Base-by-base conservation (phyloP, 64 coral and sea anemone genomes). In the Platygyra sinensis region DNA sequence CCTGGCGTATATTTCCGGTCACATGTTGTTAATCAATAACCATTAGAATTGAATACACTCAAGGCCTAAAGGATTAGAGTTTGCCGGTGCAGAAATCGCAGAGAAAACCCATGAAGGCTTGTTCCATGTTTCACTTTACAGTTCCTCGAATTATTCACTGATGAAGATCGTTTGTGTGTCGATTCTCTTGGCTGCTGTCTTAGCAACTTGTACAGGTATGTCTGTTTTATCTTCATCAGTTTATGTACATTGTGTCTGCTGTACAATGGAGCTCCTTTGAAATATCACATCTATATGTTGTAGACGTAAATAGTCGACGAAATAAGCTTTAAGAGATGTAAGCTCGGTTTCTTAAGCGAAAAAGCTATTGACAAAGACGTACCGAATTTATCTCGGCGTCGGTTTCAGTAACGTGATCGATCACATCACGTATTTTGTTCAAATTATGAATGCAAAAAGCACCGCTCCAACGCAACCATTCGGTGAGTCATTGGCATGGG, bases 141-240 rank as follows among this genome's bases (percentile, higher is more conserved):
- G 65, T 11, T 27, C 9, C 10, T 27, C 65, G 10, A 69, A 5
- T 12, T 27, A 55, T 2, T 13, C 51, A 59, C 16, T 42, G 5
- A 80, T 80, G 77, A 60, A 55, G 24, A 19, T 25, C 25, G 10
- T 57, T 46, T n/a, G 39, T 17, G 54, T 80, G 24, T 8, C 28
- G 77, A 80, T 80, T 80, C 19, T 19, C 24, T 80, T 80, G 31
- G 29, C n/a, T 60, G 77, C 51, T 60, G 1, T 80, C 52, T 16
- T 80, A 52, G 27, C 51, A 60, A 31, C 52, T 30, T 80, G 77
- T 59, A 19, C 52, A 61, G 77, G 77, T 80, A 60, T 60, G 51
- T 18, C 13, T 60, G 14, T 60, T 3, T 29, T 24, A 57, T 57
- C 65, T 25, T 25, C 3, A 36, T 36, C 33, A 36, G 33, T 36